These are phyloP conservation scores for Athripsodes cinereus DNA, from an alignment of 2,888 invertebrate genomes.

Conservation along the genomic window DNA sequence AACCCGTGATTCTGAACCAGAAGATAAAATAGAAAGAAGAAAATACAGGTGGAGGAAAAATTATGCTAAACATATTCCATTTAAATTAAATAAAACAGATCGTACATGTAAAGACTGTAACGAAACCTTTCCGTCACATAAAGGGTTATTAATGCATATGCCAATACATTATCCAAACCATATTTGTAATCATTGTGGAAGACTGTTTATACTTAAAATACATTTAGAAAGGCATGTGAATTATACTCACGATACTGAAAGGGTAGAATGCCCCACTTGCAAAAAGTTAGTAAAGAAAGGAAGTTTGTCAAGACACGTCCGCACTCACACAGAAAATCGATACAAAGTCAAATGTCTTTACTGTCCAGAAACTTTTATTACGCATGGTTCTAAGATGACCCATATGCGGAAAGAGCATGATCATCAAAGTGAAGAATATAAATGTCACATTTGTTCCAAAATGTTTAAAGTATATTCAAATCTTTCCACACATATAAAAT, in stretches of 20 bases:
- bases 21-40: background rate
- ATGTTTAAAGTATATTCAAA: background rate
- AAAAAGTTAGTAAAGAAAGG: constrained; percentile 8
- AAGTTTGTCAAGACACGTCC: constrained; percentile 8
- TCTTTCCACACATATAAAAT: constrained; percentile 8
- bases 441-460: constrained; percentile 24
- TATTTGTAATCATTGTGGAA: constrained; percentile 22
- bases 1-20: background rate
- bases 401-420: constrained; percentile 36
- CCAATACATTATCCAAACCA: constrained; percentile 19
- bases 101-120: constrained; percentile 16
- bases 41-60: constrained; percentile 2
- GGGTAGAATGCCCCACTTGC: constrained; percentile 11
- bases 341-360: constrained; percentile 34
- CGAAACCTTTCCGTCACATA: constrained; percentile 19
- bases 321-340: constrained; percentile 6
- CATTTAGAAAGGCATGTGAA: constrained; percentile 16
- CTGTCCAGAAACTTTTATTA: constrained; percentile 39
- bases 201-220: constrained; percentile 10
- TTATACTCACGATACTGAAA: constrained; percentile 1
- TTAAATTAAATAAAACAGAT: constrained; percentile 13
- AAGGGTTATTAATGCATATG: constrained; percentile 17
- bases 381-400: constrained; percentile 41
- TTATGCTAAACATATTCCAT: constrained; percentile 15
- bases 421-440: constrained; percentile 20